phyloP scores from a whole-genome alignment of 2,888 invertebrate genomes.

The Nymphalis urticae region DNA sequence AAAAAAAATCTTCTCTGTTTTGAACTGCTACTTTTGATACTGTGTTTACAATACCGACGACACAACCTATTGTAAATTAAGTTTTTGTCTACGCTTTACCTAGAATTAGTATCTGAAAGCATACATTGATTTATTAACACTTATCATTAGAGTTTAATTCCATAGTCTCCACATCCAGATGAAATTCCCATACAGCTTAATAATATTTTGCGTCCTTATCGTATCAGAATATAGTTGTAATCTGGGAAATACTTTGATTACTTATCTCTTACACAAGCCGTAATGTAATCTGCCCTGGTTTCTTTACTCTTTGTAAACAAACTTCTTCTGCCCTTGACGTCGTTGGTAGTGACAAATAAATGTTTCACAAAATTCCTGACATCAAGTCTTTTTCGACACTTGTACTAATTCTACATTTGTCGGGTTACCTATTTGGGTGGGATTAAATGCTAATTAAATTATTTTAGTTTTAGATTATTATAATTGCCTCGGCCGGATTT shows the following conservation, averaged over 20 bases:
- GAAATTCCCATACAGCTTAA: neutral
- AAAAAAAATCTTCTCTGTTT: slow-evolving; percentile 21
- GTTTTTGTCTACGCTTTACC: slow-evolving; percentile 55
- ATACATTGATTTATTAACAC: slow-evolving; percentile 10
- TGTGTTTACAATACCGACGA: slow-evolving; percentile 55
- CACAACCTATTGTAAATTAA: slow-evolving; percentile 52
- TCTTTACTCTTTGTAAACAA: neutral
- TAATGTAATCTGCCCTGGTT: neutral
- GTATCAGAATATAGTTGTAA: neutral
- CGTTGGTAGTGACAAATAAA: too few species aligned
- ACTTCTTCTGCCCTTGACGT: too few species aligned
- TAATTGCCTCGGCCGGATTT: too few species aligned
- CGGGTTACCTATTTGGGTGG: too few species aligned
- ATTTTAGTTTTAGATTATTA: too few species aligned
- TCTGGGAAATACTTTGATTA: neutral
- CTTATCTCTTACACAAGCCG: neutral
- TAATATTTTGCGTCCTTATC: neutral
- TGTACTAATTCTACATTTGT: too few species aligned
- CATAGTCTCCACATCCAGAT: neutral
- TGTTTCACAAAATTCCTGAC: too few species aligned
- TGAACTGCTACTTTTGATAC: slow-evolving; percentile 32
- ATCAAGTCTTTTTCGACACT: too few species aligned
- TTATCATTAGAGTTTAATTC: neutral
- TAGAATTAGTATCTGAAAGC: slow-evolving; percentile 20
- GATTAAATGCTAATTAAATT: too few species aligned